phyloP scores from a whole-genome alignment of 2,113 vertebrate species.

The Gymnogyps californianus region DNA sequence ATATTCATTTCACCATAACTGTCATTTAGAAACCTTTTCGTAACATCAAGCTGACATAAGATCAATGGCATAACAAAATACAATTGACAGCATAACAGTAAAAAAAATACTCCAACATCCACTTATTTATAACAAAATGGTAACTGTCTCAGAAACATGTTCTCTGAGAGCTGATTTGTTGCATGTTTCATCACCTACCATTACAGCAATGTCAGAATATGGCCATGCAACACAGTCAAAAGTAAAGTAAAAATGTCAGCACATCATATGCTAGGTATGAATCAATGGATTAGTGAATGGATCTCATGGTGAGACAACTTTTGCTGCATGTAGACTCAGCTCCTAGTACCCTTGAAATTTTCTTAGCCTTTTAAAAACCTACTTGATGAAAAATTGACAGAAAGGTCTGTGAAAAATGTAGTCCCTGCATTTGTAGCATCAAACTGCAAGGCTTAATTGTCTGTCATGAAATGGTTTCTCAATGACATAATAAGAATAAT shows the following conservation, averaged over 20 bases:
- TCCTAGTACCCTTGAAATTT: not conserved
- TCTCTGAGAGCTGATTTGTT: not conserved
- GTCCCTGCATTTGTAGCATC: not conserved
- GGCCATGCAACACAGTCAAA: not conserved
- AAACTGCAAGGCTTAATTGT: not conserved
- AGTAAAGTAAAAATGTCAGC: not conserved
- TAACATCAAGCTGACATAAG: not conserved
- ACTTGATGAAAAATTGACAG: not conserved
- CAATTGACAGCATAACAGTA: not conserved
- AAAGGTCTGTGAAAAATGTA: not conserved
- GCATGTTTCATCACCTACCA: not conserved
- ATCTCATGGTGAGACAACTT: not conserved
- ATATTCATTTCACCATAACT: not conserved
- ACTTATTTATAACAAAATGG: not conserved
- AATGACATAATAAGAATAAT: not conserved
- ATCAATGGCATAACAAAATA: conserved; percentile 4
- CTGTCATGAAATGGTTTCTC: not conserved
- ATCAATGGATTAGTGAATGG: not conserved
- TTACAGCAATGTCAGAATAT: not conserved
- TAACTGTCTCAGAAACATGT: not conserved
- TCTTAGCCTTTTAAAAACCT: not conserved
- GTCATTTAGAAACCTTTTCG: not conserved
- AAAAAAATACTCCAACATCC: not conserved
- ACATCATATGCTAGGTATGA: not conserved
- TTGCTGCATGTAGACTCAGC: not conserved